Conservation (phyloP, 2,888 invertebrate genomes). For the Mesopsocus fuscifrons region DNA sequence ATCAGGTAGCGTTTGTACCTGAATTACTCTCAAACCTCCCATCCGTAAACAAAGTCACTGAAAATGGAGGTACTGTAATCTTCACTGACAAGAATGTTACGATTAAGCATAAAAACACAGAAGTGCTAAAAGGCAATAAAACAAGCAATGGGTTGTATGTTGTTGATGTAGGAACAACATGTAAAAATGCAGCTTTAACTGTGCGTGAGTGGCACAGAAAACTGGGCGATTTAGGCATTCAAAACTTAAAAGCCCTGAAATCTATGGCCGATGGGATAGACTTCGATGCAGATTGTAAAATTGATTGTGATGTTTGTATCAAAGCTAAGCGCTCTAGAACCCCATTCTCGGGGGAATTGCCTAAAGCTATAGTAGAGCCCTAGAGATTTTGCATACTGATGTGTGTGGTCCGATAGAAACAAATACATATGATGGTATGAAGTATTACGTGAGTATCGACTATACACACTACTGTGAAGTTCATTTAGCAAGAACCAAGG, state of each 20-base stretch:
- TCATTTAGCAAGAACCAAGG: constrained; percentile 16
- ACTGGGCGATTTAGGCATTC: constrained; percentile 1
- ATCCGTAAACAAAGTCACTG: constrained; percentile 11
- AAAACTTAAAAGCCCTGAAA: background rate
- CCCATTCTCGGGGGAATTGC: constrained; percentile 18
- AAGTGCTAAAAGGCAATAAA: background rate
- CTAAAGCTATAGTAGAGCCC: constrained; percentile 1
- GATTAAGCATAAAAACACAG: background rate
- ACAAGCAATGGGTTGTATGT: constrained; percentile 8
- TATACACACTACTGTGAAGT: constrained; percentile 21
- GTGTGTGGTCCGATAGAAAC: constrained; percentile 11
- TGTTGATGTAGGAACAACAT: constrained; percentile 4
- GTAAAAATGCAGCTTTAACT: background rate
- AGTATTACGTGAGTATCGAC: constrained; percentile 15
- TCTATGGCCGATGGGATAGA: background rate
- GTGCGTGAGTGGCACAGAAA: background rate
- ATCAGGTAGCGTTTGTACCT: constrained; percentile 11
- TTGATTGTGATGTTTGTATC: constrained; percentile 22
- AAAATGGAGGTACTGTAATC: constrained; percentile 8
- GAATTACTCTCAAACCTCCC: constrained; percentile 11
- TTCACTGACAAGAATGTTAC: constrained; percentile 7
- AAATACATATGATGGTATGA: constrained; percentile 7
- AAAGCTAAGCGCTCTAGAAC: constrained; percentile 22
- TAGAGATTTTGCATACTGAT: constrained; percentile 12
- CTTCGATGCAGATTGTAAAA: constrained; percentile 13